Percentiles rank a stretch among this genome's conserved stretches.
Conservation (phyloP, 2,113 vertebrate genomes). For the Tragelaphus strepsiceros region DNA sequence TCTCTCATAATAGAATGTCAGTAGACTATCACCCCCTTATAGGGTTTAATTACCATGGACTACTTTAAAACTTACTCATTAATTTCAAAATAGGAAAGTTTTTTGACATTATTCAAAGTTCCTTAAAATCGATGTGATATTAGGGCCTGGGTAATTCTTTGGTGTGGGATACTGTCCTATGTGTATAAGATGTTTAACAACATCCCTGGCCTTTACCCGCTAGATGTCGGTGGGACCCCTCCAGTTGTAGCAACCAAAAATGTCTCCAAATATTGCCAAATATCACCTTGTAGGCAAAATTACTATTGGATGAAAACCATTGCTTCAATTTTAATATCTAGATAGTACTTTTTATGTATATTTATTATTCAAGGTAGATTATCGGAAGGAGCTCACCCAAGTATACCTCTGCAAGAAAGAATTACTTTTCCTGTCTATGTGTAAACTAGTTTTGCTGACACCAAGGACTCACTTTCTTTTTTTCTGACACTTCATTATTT, state of each 20-base stretch:
- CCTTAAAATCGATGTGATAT: not conserved
- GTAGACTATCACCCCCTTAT: not conserved
- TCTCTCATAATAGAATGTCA: not conserved
- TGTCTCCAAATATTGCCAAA: not conserved
- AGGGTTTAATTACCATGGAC: not conserved
- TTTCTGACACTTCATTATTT: constrained; percentile 65
- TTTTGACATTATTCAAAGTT: not conserved
- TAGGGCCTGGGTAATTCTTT: not conserved
- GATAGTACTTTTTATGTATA: not conserved
- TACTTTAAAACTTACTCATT: not conserved
- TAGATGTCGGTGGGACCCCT: not conserved
- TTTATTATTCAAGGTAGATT: constrained; percentile 4
- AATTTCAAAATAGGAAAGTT: not conserved
- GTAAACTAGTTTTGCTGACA: constrained; percentile 31
- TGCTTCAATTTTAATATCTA: not conserved
- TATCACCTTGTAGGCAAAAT: not conserved
- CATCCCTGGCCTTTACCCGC: not conserved
- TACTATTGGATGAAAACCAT: not conserved
- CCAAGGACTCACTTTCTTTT: constrained; percentile 43
- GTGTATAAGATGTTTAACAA: not conserved
- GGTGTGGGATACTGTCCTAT: not conserved
- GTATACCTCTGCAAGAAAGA: constrained; percentile 16
- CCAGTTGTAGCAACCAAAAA: not conserved
- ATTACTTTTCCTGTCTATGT: constrained; percentile 12
- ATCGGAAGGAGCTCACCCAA: constrained; percentile 3